Evolutionary conservation across 1,140 invertebrate genomes (phyloP).

Genomic region (Stenopsyche tienmushanensis): DNA sequence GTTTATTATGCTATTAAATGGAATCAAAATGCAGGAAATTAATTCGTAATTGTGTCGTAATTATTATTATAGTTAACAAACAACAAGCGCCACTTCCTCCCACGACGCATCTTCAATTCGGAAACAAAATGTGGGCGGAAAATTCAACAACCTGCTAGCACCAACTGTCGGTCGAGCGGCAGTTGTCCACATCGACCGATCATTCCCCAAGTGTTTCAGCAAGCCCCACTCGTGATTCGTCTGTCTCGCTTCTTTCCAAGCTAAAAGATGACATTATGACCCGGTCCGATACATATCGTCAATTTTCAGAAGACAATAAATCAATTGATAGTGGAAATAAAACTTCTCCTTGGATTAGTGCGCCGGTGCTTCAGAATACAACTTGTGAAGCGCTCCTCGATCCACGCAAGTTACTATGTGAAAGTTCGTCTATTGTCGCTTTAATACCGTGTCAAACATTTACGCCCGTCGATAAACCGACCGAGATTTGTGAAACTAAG

Average conservation of each 20-base stretch:
- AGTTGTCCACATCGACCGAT: slow-evolving; percentile 26
- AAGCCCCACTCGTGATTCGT: slow-evolving; percentile 7
- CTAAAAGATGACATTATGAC: slow-evolving; percentile 32
- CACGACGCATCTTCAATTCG: slow-evolving; percentile 35
- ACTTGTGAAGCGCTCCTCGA: slow-evolving; percentile 36
- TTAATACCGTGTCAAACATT: slow-evolving; percentile 37
- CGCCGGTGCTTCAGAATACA: slow-evolving; percentile 37
- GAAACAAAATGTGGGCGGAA: slow-evolving; percentile 33
- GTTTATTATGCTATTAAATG: not conserved
- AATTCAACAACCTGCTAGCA: slow-evolving; percentile 41
- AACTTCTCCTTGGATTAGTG: slow-evolving; percentile 38
- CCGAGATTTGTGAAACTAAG: not conserved
- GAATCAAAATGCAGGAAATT: not conserved
- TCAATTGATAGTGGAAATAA: not conserved
- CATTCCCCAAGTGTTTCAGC: slow-evolving; percentile 22
- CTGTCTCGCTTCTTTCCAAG: slow-evolving; percentile 8
- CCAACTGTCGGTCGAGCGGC: slow-evolving; percentile 38
- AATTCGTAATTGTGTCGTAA: not conserved
- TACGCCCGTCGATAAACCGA: not conserved
- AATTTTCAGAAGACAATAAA: slow-evolving; percentile 17
- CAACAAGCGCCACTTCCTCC: slow-evolving; percentile 39
- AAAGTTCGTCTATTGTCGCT: slow-evolving; percentile 40
- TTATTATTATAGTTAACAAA: slow-evolving; percentile 37
- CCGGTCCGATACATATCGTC: slow-evolving; percentile 34
- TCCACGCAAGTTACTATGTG: slow-evolving; percentile 36